Conservation (phyloP, 2,113 vertebrate genomes). For the Notarius quadriscutis region DNA sequence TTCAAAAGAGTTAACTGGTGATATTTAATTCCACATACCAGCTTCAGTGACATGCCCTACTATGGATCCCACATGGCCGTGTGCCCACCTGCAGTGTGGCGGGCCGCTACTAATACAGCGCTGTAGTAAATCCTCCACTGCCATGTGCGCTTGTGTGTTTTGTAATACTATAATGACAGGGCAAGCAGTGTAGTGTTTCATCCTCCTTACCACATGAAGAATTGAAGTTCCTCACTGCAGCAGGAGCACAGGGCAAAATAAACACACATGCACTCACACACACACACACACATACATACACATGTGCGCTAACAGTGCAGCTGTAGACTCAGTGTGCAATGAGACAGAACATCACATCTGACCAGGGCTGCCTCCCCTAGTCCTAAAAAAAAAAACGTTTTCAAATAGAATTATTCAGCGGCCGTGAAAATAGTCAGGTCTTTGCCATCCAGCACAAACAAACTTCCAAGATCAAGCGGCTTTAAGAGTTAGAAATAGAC, state of each 20-base stretch:
- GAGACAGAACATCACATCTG: slow-evolving; percentile 40
- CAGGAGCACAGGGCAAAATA: slow-evolving; percentile 31
- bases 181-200: slow-evolving; percentile 39
- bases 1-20: background rate
- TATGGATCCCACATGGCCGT: slow-evolving; percentile 31
- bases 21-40: slow-evolving; percentile 25
- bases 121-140: slow-evolving; percentile 51
- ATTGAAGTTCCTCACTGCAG: slow-evolving; percentile 25
- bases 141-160: slow-evolving; percentile 39
- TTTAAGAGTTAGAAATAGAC: background rate
- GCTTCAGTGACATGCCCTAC: slow-evolving; percentile 2
- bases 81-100: slow-evolving; percentile 45
- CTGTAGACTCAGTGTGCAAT: slow-evolving; percentile 22
- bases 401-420: slow-evolving; percentile 17
- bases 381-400: slow-evolving; percentile 40
- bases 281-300: slow-evolving; percentile 30
- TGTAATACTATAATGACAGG: slow-evolving; percentile 49
- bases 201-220: slow-evolving; percentile 50
- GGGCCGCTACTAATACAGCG: slow-evolving; percentile 46
- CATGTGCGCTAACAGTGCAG: slow-evolving; percentile 23
- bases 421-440: background rate
- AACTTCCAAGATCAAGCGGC: background rate
- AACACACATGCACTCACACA: slow-evolving; percentile 22
- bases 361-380: slow-evolving; percentile 43
- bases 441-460: slow-evolving; percentile 2